Evolutionary conservation across 2,888 invertebrate species (phyloP).

Genomic region (Listrodromus nycthemerus): DNA sequence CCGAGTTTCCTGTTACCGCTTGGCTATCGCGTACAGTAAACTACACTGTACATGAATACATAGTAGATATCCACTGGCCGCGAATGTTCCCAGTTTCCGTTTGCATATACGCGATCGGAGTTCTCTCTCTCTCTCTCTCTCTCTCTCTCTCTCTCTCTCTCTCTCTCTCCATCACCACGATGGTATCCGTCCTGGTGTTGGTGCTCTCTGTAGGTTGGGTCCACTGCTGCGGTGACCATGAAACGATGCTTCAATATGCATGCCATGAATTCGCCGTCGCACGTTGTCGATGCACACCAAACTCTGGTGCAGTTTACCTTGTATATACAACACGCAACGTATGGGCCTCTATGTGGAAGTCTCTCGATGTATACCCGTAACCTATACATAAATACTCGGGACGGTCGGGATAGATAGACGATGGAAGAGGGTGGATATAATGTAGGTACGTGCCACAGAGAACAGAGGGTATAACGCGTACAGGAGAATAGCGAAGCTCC

Average conservation of each 20-base stretch:
- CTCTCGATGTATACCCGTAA: conserved; percentile 15
- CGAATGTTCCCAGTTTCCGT: conserved; percentile 8
- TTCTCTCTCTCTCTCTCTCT: conserved; percentile 29
- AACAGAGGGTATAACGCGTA: conserved; percentile 46
- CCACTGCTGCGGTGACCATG: conserved; percentile 75
- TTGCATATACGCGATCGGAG: conserved; percentile 23
- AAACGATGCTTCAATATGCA: conserved; percentile 81
- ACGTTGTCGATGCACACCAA: conserved; percentile 49
- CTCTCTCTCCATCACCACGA: conserved; percentile 21
- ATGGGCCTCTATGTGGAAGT: not conserved
- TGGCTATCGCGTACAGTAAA: conserved; percentile 62
- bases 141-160: conserved; percentile 30
- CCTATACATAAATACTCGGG: conserved; percentile 31
- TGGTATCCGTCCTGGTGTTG: conserved; percentile 29
- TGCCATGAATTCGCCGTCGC: conserved; percentile 73
- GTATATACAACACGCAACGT: conserved; percentile 22
- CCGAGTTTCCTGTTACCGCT: conserved; percentile 68
- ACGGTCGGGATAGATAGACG: conserved; percentile 34
- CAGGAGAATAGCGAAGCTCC: conserved; percentile 25
- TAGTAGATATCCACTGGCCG: not conserved
- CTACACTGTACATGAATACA: conserved; percentile 43
- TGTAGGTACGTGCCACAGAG: conserved; percentile 18
- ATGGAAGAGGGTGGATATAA: conserved; percentile 21
- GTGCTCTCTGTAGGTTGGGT: conserved; percentile 10
- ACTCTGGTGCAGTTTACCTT: conserved; percentile 55